Evolutionary conservation across 2,797 vertebrate species (phyloP), one percentile per base, ranked within the genome.

Genomic region (Hippocampus kuda): DNA sequence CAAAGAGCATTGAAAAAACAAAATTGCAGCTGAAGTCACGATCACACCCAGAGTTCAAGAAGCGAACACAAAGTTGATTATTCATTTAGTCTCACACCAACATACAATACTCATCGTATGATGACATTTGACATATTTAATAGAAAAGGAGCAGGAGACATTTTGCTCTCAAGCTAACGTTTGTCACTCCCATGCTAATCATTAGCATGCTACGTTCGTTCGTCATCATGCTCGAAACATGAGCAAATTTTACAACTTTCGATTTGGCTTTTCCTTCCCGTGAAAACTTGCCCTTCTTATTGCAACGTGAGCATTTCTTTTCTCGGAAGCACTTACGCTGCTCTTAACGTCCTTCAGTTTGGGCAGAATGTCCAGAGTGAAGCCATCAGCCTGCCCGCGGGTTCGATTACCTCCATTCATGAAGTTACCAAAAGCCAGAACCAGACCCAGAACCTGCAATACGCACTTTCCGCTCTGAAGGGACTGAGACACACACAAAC

Each of bases 281-380:
- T 30, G 26, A 60, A 16, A 56, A 56, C 3, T 3, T 56, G 5
- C n/a, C 26, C 18, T 24, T n/a, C 20, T 6, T 54, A 7, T 6
- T 11, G 24, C 22, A 11, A 56, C 53, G 2, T 11, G 8, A 24
- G 2, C 2, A 5, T 59, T 16, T 30, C 9, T n/a, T 41, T 22
- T 42, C 20, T 13, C 22, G 73, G 81, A 46, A 16, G 69, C 22
- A 80, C 94, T 96, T 90, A 99, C 97, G 59, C 94, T 96, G 90
- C 96, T 98, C 85, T 98, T 99, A 65, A 99, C 96, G 78, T 99
- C 97, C 89, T 98, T 98, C 68, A 99, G 89, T 85, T 98, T 99
- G 70, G 95, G 96, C 78, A 99, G 90, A 77, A 99, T 96, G 84
- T 99, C 97, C 70, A 98, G 81, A 67, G 91, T 91, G 87, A 98